phyloP scores from a whole-genome alignment of 2,113 vertebrate species.

The Micromys minutus region DNA sequence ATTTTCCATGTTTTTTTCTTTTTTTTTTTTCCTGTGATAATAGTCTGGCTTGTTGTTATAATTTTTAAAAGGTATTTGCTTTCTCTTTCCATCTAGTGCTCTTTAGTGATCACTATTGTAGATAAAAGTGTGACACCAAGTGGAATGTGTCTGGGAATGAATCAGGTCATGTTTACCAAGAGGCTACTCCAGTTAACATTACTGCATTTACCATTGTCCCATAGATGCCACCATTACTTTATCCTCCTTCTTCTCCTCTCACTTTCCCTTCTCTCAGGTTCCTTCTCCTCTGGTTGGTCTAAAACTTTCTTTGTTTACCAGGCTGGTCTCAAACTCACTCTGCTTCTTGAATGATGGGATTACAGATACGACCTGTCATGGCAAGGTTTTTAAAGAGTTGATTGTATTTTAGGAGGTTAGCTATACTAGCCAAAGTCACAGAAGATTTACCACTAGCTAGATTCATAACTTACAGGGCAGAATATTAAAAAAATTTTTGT shows the following conservation, averaged over 20 bases:
- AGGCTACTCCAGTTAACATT: not conserved
- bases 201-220: not conserved
- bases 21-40: not conserved
- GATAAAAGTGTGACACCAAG: not conserved
- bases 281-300: not conserved
- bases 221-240: not conserved
- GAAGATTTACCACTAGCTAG: not conserved
- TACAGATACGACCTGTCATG: not conserved
- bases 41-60: not conserved
- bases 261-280: not conserved
- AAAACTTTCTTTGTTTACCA: not conserved
- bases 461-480: not conserved
- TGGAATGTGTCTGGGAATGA: not conserved
- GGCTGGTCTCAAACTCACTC: not conserved
- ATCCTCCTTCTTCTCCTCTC: not conserved
- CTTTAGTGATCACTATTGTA: not conserved
- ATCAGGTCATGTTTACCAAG: not conserved
- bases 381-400: not conserved
- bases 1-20: not conserved
- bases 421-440: not conserved
- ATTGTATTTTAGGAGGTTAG: conserved; percentile 13
- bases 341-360: not conserved
- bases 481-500: not conserved
- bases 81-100: conserved; percentile 15
- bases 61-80: conserved; percentile 10